Evolutionary conservation across 2,888 invertebrate species (phyloP), one percentile per base, ranked within the genome.

Genomic region (Melipona beecheii): DNA sequence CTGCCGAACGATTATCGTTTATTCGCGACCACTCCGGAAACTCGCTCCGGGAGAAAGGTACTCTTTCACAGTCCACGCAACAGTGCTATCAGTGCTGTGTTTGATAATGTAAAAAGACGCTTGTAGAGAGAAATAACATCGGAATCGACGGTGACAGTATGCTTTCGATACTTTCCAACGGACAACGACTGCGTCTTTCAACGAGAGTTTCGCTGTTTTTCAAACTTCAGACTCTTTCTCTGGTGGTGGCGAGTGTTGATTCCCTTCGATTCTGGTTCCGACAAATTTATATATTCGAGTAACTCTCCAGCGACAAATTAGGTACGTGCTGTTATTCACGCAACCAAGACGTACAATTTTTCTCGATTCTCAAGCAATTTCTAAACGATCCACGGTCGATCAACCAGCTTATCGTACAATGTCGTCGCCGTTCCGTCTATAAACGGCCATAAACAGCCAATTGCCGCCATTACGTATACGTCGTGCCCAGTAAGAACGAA

Each of bases 21-120:
- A 65, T 75, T 69, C 79, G 73, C 56, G 54, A 36, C 21, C 31
- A 50, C 72, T 62, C 66, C 83, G 85, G 85, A 85, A 83, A 79
- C 75, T 43, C 43, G 43, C 9, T 9, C 43, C 11, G 54, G 73
- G 73, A 82, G 81, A 87, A 89, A 89, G 89, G 87, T 89, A 82
- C 71, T 70, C 50, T 65, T 77, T 73, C 31, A 9, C 43, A 70
- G 68, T 56, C 31, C 73, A 15, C 43, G 43, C 49, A n/a, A 21
- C 43, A 78, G 43, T 75, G 66, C 31, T 70, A 76, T 81, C 65
- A 60, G 31, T 17, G n/a, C n/a, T n/a, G 78, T 58, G 60, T 74
- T 75, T 71, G 66, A 0, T 2, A 43, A 66, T 24, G 85, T 50
- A 54, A 69, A 49, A 31, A 43, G 50, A 78, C 78, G 66, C 50